These are phyloP conservation scores for Tetragnatha montana DNA, from an alignment of 2,888 invertebrate genomes.

Conservation along the genomic window DNA sequence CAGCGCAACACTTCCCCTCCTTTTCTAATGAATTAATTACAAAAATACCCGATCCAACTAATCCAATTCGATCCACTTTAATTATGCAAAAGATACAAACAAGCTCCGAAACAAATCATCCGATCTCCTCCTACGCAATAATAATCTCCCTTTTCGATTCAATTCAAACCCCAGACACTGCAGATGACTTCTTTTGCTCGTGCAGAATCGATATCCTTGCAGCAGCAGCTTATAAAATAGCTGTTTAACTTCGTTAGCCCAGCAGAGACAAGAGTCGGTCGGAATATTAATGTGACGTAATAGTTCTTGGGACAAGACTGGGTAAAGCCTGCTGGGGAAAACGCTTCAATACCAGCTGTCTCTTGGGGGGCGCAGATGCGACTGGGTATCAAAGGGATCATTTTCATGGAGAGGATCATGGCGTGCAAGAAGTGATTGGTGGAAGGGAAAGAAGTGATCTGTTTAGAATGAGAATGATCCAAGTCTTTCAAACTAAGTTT, in stretches of 20 bases:
- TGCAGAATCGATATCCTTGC: not conserved
- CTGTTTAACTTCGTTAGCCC: not conserved
- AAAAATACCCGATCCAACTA: too few species aligned
- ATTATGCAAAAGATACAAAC: not conserved
- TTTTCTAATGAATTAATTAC: too few species aligned
- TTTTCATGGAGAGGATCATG: not conserved
- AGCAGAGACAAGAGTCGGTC: not conserved
- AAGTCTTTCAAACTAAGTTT: too few species aligned
- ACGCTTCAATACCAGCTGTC: not conserved
- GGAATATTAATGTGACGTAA: conserved; percentile 11
- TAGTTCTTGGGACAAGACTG: not conserved
- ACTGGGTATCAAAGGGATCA: not conserved
- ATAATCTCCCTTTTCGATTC: not conserved
- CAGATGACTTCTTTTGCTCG: not conserved
- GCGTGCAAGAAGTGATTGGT: not conserved
- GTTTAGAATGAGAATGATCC: too few species aligned
- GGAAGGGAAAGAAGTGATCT: not conserved
- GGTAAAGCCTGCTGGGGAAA: not conserved
- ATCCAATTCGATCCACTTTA: too few species aligned
- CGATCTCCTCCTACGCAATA: not conserved
- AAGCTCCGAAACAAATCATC: not conserved
- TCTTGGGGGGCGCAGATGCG: not conserved
- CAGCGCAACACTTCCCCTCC: too few species aligned
- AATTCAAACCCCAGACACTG: not conserved
- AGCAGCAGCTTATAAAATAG: conserved; percentile 8